A percentile compares a stretch with the other conserved stretches of the same genome.
phyloP scores from a whole-genome alignment of 2,113 vertebrate species.

The Sinocyclocheilus anshuiensis region DNA sequence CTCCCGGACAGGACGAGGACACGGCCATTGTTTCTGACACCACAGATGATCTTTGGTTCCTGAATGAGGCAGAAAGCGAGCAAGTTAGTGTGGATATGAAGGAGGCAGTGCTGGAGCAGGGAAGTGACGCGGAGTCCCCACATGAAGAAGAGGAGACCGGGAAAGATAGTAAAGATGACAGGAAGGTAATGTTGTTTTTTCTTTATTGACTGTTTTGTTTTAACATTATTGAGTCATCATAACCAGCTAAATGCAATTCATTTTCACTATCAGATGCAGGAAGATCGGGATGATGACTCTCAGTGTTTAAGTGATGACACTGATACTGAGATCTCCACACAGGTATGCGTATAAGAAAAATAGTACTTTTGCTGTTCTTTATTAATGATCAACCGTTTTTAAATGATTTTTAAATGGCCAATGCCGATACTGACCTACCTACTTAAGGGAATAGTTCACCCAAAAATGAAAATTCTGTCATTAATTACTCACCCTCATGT shows the following conservation, averaged over 20 bases:
- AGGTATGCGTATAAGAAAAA: slow-evolving; percentile 73
- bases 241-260: not conserved
- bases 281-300: slow-evolving; percentile 85
- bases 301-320: slow-evolving; percentile 90
- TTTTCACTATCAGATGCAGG: slow-evolving; percentile 75
- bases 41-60: slow-evolving; percentile 94
- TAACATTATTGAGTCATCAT: not conserved
- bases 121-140: slow-evolving; percentile 71
- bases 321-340: slow-evolving; percentile 84
- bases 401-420: not conserved
- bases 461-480: too few relatives aligned
- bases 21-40: slow-evolving; percentile 94
- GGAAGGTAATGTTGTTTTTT: slow-evolving; percentile 62
- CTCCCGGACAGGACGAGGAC: slow-evolving; percentile 86
- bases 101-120: slow-evolving; percentile 78
- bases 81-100: slow-evolving; percentile 83
- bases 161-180: slow-evolving; percentile 68
- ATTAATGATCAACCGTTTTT: not conserved
- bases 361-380: not conserved
- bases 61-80: slow-evolving; percentile 86
- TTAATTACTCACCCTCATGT: too few relatives aligned
- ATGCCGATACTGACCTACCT: too few relatives aligned
- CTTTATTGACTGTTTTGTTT: not conserved
- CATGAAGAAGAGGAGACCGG: slow-evolving; percentile 68
- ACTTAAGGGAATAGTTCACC: too few relatives aligned